Evolutionary conservation across 2,113 vertebrate genomes (phyloP).

Genomic region (Diglossa brunneiventris): DNA sequence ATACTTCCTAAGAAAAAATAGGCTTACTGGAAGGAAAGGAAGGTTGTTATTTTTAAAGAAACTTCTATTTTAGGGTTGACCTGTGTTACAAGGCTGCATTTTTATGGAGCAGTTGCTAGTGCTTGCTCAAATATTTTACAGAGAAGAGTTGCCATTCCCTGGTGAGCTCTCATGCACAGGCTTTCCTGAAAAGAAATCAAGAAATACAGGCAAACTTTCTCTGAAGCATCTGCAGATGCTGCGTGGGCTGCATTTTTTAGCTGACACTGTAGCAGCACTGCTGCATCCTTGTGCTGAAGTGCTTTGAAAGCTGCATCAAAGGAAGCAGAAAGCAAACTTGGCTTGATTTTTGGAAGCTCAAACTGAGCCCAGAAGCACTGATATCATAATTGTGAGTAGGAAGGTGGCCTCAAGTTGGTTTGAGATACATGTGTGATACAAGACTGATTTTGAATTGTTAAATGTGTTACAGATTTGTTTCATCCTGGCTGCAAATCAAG

Average conservation of each 20-base stretch:
- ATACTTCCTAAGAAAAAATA: not conserved
- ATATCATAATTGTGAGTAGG: not conserved
- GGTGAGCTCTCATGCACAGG: not conserved
- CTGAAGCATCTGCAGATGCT: constrained; percentile 40
- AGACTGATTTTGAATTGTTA: not conserved
- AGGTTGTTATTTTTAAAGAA: not conserved
- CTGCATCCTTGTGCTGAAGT: not conserved
- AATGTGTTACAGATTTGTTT: not conserved
- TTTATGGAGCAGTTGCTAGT: not conserved
- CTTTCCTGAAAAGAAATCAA: constrained; percentile 42
- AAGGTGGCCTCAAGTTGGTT: not conserved
- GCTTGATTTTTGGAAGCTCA: not conserved
- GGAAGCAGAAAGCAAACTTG: not conserved
- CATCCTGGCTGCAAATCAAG: not conserved
- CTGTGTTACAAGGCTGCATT: not conserved
- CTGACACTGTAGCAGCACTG: not conserved
- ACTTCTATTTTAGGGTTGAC: not conserved
- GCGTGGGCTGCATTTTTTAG: constrained; percentile 18
- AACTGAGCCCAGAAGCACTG: not conserved
- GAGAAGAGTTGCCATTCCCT: not conserved
- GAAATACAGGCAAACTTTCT: not conserved
- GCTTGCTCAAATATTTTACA: not conserved
- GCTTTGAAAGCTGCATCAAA: not conserved
- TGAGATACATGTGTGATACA: not conserved
- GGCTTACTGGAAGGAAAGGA: not conserved